Evolutionary conservation across 2,113 vertebrate species (phyloP), one percentile per base, ranked within the genome.

Genomic region (Labeo catla): DNA sequence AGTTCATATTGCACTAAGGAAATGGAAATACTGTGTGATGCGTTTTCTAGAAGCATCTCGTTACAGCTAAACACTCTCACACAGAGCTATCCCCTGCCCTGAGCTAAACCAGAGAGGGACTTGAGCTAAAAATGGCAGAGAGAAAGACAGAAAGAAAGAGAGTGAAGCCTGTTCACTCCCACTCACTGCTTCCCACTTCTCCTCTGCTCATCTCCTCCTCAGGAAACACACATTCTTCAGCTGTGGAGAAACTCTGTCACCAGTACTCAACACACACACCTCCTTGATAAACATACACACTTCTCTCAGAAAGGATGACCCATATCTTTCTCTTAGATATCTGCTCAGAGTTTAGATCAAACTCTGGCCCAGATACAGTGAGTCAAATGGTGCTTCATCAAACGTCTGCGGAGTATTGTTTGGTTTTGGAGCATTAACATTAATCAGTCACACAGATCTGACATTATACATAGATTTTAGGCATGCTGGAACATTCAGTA

Each of bases 71-170:
- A 78, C 65, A 73, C 76, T 72, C 65, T 61, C 79, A 84, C 74
- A 80, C 76, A 65, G 19, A 84, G 66, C 23, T 87, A 84, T 89
- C 86, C 86, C 79, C 50, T 63, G 74, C 52, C 36, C 28, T 79
- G 82, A 90, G 87, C 66, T 82, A 82, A 81, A 84, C 76, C 83
- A 88, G 78, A 85, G 83, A 74, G 65, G 52, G 78, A 70, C 81
- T 77, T 77, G 76, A 21, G 76, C 76, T 77, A 77, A 34, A 77
- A 89, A 88, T 76, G 86, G 84, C 76, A 81, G 49, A 65, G 66
- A 87, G 72, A 59, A 50, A 77, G 65, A 87, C 47, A 59, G 21
- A 39, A 19, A 76, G 86, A 49, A 13, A 16, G 50, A 57, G 81
- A 47, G 47, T 43, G 84, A 61, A 52, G 77, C 15, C 63, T 70